Percentiles rank a stretch among this genome's conserved stretches.
Conservation (phyloP, 1,140 invertebrate species). For the Aphelenchoides fujianensis region DNA sequence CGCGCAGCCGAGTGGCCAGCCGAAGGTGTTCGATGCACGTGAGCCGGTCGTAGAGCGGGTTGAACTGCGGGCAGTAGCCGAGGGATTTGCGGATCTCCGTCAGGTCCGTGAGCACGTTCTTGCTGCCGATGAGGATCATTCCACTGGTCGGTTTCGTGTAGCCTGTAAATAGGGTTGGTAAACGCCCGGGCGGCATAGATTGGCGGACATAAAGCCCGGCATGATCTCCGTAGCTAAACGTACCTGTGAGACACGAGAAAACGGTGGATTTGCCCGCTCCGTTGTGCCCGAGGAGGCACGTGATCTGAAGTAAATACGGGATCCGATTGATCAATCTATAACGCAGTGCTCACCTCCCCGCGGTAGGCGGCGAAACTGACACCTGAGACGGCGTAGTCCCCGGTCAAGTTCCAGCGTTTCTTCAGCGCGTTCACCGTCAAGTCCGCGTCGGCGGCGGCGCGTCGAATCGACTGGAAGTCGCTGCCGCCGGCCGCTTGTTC, state of each 20-base stretch:
- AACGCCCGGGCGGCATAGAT: too few relatives aligned
- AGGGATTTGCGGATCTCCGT: slow-evolving; percentile 67
- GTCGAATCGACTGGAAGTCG: slow-evolving; percentile 25
- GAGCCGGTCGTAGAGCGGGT: slow-evolving; percentile 83
- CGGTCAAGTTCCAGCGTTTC: slow-evolving; percentile 30
- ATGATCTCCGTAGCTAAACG: too few relatives aligned
- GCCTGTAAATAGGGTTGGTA: too few relatives aligned
- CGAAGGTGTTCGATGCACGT: slow-evolving; percentile 82
- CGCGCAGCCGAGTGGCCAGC: slow-evolving; percentile 71
- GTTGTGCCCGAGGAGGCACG: slow-evolving; percentile 64
- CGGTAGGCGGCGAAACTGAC: slow-evolving; percentile 34
- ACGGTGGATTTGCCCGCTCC: slow-evolving; percentile 53
- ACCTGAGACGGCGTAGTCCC: slow-evolving; percentile 38
- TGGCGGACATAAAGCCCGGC: too few relatives aligned
- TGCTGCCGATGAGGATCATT: slow-evolving; percentile 20
- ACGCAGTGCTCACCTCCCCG: slow-evolving; percentile 27
- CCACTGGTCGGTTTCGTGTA: slow-evolving; percentile 36
- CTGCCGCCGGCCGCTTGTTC: background rate
- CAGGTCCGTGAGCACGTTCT: slow-evolving; percentile 2
- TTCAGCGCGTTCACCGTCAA: slow-evolving; percentile 14
- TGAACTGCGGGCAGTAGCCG: slow-evolving; percentile 87
- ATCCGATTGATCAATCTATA: too few relatives aligned
- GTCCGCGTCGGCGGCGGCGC: slow-evolving; percentile 18
- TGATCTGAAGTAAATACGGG: slow-evolving; percentile 54
- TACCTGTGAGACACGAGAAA: slow-evolving; percentile 40